A percentile compares a stretch with the other conserved stretches of the same genome.
Evolutionary conservation across 30 jellyfish, hydroid and myxozoan genomes (phyloP).

Genomic region (Rhopilema esculentum): DNA sequence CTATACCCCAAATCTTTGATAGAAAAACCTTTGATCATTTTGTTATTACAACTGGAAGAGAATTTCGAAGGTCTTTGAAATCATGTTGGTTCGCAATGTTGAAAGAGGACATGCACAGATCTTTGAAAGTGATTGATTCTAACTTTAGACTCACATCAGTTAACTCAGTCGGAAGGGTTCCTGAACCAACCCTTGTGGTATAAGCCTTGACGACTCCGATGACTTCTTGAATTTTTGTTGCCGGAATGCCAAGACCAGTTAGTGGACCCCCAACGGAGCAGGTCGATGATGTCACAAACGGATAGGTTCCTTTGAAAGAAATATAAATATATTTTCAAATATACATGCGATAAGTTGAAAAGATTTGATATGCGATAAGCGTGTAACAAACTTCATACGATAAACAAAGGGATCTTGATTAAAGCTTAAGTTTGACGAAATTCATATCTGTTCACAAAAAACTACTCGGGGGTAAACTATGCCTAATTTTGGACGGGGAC

Average conservation of each 20-base stretch:
- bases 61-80: too few species aligned
- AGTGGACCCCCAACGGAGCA: constrained; percentile 96
- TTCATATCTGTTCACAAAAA: too few species aligned
- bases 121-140: too few species aligned
- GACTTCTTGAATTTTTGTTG: constrained; percentile 71
- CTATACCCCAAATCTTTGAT: too few species aligned
- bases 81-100: too few species aligned
- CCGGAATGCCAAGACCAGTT: constrained; percentile 99
- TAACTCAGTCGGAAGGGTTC: constrained; percentile 97
- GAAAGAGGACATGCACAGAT: too few species aligned
- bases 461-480: too few species aligned
- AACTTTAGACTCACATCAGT: constrained; percentile 76
- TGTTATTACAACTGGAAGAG: too few species aligned
- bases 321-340: not conserved
- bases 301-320: constrained; percentile 90
- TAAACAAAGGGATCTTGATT: too few species aligned
- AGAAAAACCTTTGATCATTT: too few species aligned
- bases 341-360: not conserved
- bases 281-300: constrained; percentile 99
- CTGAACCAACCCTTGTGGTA: constrained; percentile 99
- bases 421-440: too few species aligned
- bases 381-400: not conserved
- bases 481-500: too few species aligned
- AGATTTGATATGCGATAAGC: not conserved
- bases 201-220: constrained; percentile 98